Conservation (phyloP, 2,113 vertebrate genomes). For the Protomyctophum bolini region DNA sequence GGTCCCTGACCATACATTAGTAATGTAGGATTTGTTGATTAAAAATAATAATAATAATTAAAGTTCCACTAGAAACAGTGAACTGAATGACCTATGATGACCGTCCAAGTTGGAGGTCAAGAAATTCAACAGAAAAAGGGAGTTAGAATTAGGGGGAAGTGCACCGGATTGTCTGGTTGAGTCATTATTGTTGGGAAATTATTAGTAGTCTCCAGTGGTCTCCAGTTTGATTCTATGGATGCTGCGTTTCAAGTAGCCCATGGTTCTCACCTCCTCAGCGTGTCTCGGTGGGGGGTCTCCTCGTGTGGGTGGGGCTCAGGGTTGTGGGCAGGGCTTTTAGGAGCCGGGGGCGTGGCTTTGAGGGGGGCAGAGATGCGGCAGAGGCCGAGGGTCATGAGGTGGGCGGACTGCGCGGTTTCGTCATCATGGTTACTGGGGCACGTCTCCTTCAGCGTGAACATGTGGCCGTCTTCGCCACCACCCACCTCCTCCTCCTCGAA, state of each 20-base stretch:
- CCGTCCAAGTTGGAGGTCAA: too few relatives aligned
- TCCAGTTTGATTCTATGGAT: too few relatives aligned
- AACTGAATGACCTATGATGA: too few relatives aligned
- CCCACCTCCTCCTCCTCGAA: conserved; percentile 64
- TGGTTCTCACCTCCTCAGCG: background rate
- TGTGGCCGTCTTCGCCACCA: conserved; percentile 14
- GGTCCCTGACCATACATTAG: too few relatives aligned
- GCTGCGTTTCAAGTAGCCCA: background rate
- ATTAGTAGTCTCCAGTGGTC: too few relatives aligned
- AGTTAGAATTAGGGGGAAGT: too few relatives aligned
- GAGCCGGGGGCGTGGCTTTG: conserved; percentile 31
- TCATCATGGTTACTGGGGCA: conserved; percentile 61
- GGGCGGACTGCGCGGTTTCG: conserved; percentile 69
- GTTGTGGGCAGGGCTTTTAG: background rate
- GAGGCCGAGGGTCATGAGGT: conserved; percentile 74
- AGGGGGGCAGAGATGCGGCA: conserved; percentile 57
- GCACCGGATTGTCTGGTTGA: too few relatives aligned
- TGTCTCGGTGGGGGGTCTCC: background rate
- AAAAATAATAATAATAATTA: too few relatives aligned
- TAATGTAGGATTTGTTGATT: too few relatives aligned
- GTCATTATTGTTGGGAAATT: too few relatives aligned
- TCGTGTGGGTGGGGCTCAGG: conserved; percentile 7
- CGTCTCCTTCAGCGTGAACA: conserved; percentile 63
- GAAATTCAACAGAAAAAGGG: too few relatives aligned
- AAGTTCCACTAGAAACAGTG: too few relatives aligned